Evolutionary conservation across 2,797 vertebrate species (phyloP).

Genomic region (Danio jaintianensis): DNA sequence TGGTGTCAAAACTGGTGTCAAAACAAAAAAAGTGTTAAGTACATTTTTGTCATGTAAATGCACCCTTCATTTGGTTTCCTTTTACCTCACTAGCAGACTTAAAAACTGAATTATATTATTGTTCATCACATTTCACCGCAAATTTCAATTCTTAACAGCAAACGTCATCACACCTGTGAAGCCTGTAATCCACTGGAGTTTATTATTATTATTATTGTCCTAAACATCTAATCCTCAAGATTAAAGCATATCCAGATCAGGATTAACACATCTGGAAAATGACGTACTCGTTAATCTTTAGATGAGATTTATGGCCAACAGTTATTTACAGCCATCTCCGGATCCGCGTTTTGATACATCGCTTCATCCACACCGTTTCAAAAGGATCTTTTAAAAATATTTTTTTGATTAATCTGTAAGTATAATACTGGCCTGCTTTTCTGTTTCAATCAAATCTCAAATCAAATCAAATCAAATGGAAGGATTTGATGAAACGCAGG

Average conservation of each 20-base stretch:
- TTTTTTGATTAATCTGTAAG: constrained; percentile 25
- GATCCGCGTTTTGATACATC: neutral
- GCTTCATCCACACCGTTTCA: constrained; percentile 1
- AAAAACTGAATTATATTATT: neutral
- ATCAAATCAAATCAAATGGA: constrained; percentile 39
- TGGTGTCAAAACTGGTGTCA: too few species aligned
- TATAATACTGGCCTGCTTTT: constrained; percentile 2
- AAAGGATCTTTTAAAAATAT: neutral
- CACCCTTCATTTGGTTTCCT: neutral
- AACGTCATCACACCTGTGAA: neutral
- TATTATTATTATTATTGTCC: constrained; percentile 27
- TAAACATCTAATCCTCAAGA: constrained; percentile 31
- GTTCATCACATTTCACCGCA: neutral
- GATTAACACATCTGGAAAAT: constrained; percentile 45
- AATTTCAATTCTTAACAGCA: constrained; percentile 20
- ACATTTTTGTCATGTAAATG: too few species aligned
- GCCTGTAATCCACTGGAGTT: constrained; percentile 17
- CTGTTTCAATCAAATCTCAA: neutral
- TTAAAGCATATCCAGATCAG: constrained; percentile 33
- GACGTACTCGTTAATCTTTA: constrained; percentile 34
- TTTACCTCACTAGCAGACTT: neutral
- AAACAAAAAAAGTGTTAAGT: too few species aligned
- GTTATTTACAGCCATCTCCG: constrained; percentile 10
- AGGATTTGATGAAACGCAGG: constrained; percentile 18
- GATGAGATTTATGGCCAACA: constrained; percentile 24